Evolutionary conservation across 1,140 invertebrate genomes (phyloP).

Genomic region (Magallana ariakensis): DNA sequence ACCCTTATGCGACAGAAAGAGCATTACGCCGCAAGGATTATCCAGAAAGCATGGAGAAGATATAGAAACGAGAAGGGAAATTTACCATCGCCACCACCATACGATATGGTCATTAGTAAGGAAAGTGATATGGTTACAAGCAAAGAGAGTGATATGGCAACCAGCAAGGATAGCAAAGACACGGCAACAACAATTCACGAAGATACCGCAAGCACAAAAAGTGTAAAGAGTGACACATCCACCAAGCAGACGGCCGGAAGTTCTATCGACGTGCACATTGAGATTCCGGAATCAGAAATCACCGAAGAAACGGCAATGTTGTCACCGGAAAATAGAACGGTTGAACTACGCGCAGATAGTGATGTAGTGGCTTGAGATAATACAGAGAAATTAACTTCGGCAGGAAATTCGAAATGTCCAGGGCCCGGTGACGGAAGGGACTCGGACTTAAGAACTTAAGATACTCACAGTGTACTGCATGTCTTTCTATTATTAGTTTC

Average conservation of each 20-base stretch:
- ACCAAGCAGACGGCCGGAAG: conserved; percentile 50
- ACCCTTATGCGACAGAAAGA: conserved; percentile 96
- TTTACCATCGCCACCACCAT: conserved; percentile 57
- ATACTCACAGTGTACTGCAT: conserved; percentile 17
- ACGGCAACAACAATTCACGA: conserved; percentile 51
- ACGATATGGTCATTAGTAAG: conserved; percentile 57
- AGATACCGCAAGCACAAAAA: conserved; percentile 41
- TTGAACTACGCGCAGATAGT: conserved; percentile 76
- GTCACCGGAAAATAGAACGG: conserved; percentile 51
- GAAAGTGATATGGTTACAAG: conserved; percentile 39
- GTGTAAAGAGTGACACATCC: conserved; percentile 49
- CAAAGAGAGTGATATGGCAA: conserved; percentile 44
- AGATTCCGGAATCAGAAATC: conserved; percentile 44
- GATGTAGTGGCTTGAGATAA: conserved; percentile 75
- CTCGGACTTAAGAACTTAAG: conserved; percentile 25
- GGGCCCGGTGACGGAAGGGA: conserved; percentile 11
- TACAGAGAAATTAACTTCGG: conserved; percentile 13
- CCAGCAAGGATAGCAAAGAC: conserved; percentile 41
- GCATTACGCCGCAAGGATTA: conserved; percentile 95
- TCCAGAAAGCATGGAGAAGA: conserved; percentile 92
- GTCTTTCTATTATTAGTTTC: conserved; percentile 42
- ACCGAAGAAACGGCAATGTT: neutral
- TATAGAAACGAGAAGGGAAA: conserved; percentile 43
- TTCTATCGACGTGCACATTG: conserved; percentile 44
- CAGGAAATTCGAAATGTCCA: neutral